A percentile compares a stretch with the other conserved stretches of the same genome.
phyloP scores from a whole-genome alignment of 2,113 vertebrate species.

The Sorex fumeus region DNA sequence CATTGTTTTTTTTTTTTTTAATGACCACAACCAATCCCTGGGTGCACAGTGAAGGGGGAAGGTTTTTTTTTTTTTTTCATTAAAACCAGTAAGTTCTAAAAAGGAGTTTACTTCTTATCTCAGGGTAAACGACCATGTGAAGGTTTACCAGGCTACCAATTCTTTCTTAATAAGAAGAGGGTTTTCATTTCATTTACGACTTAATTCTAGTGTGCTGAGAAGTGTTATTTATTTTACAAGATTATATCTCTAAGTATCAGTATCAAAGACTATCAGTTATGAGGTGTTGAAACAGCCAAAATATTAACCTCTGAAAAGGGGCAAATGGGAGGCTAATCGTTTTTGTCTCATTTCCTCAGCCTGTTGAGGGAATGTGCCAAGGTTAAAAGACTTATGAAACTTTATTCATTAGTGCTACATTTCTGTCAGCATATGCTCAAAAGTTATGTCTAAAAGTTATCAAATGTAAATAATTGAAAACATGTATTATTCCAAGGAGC shows the following conservation, averaged over 20 bases:
- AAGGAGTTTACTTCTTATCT: not conserved
- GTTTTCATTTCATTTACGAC: conserved; percentile 3
- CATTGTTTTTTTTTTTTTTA: not conserved
- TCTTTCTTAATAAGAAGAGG: conserved; percentile 22
- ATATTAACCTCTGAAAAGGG: conserved; percentile 83
- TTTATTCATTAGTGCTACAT: conserved; percentile 85
- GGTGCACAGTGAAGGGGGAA: conserved; percentile 6
- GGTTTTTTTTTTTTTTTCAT: not conserved
- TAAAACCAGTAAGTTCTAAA: no score
- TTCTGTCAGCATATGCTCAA: conserved; percentile 87
- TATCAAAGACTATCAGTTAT: conserved; percentile 2
- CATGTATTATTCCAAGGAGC: conserved; percentile 87
- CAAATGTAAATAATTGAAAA: conserved; percentile 89
- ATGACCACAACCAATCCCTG: not conserved
- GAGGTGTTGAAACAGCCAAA: conserved; percentile 52
- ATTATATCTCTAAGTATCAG: conserved; percentile 62
- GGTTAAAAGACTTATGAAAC: conserved; percentile 87
- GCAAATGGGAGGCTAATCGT: conserved; percentile 85
- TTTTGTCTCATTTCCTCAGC: conserved; percentile 83
- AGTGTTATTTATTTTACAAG: conserved; percentile 26
- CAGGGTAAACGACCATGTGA: not conserved
- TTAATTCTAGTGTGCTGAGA: not conserved
- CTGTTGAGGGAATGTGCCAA: conserved; percentile 77
- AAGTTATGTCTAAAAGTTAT: conserved; percentile 77
- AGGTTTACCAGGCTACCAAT: not conserved